Evolutionary conservation across 2,888 invertebrate genomes (phyloP), one percentile per base, ranked within the genome.

Genomic region (Timandra comae): DNA sequence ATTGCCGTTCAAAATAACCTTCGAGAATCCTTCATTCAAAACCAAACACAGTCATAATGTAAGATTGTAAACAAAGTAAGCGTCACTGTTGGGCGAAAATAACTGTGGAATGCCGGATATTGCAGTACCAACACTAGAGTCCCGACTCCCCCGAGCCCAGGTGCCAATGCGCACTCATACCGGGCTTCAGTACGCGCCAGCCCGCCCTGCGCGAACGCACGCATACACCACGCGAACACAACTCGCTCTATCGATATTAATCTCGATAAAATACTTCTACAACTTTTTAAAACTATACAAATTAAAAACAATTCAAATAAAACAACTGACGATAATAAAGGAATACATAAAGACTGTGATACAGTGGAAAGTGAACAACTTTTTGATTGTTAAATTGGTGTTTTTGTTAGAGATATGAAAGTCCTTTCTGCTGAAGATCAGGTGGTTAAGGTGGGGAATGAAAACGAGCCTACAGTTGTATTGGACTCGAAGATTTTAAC

Each of bases 61-160:
- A 24, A 10, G 41, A 51, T 59, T 64, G 77, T 81, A 80, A 81
- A 80, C 78, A 82, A 81, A 78, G 65, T 66, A 64, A 64, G 66
- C 70, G 73, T 78, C 77, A 68, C 67, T 50, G 49, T 56, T 38
- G 51, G 52, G 52, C 63, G 46, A 70, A 73, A 82, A 84, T 81
- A 82, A 68, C 69, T 45, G 41, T 63, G 84, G 84, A 82, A 84
- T 84, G 84, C 81, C 82, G 81, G 84, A 84, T 80, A 71, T 78
- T 76, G 76, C 70, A 71, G 58, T 63, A 60, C 56, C 49, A 47
- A 44, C 45, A n/a, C n/a, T n/a, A 54, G 57, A 24, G 67, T 56
- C 59, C 31, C 57, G 45, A 43, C 32, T 54, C 16, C 49, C 65
- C 65, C 68, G 67, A 63, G 56, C 43, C 49, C 65, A 66, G 69